phyloP scores from a whole-genome alignment of 2,113 vertebrate species.

The Gulo gulo region DNA sequence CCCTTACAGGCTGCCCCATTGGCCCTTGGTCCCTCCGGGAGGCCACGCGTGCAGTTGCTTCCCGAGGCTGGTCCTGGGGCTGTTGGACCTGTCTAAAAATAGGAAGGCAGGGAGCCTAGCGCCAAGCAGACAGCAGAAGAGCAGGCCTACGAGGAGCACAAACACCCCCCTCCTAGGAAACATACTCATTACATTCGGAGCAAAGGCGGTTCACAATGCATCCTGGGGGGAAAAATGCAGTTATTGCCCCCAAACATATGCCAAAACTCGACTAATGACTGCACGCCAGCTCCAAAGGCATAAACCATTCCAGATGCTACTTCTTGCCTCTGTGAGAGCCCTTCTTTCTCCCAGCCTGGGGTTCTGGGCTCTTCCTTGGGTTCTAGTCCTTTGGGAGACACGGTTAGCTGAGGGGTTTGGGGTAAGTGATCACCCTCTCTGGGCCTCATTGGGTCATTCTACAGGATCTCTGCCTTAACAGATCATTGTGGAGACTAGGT shows the following conservation, averaged over 20 bases:
- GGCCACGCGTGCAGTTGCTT: not conserved
- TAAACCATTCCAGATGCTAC: slow-evolving; percentile 52
- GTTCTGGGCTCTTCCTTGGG: not conserved
- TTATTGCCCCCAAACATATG: slow-evolving; percentile 51
- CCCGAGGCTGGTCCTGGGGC: not conserved
- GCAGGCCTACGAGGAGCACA: not conserved
- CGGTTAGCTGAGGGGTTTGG: not conserved
- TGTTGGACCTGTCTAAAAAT: slow-evolving; percentile 39
- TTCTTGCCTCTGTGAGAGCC: not conserved
- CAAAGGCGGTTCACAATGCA: slow-evolving; percentile 13
- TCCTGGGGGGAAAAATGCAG: slow-evolving; percentile 39
- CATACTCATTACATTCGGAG: slow-evolving; percentile 57
- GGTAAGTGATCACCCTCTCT: not conserved
- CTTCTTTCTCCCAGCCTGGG: not conserved
- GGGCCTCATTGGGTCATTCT: not conserved
- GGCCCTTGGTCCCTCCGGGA: not conserved
- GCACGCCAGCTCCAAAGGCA: not conserved
- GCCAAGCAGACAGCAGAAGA: slow-evolving; percentile 24
- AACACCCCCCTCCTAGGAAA: not conserved
- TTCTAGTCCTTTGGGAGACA: not conserved
- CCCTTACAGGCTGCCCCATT: not conserved
- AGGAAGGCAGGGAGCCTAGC: slow-evolving; percentile 17
- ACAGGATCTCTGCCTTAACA: not conserved
- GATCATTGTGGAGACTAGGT: not conserved
- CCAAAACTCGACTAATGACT: slow-evolving; percentile 51